A percentile compares a stretch with the other conserved stretches of the same genome.
phyloP scores from a whole-genome alignment of 1,140 invertebrate species.

The Limonius californicus region DNA sequence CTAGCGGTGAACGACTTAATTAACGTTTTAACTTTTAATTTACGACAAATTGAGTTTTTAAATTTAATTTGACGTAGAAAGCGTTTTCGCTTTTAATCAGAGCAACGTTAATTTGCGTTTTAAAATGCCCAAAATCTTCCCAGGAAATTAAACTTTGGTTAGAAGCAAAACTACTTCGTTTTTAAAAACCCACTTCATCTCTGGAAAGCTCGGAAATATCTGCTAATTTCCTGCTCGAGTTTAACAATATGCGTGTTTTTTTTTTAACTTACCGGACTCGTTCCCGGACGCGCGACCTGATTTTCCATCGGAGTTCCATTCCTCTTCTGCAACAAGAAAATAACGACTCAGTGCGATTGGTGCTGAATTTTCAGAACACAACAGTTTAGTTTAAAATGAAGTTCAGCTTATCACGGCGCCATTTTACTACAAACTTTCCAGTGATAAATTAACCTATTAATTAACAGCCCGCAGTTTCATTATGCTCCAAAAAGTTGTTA shows the following conservation, averaged over 20 bases:
- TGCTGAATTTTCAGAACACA: constrained; percentile 1
- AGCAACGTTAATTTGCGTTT: too few relatives aligned
- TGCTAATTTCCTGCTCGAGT: too few relatives aligned
- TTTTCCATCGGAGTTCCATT: constrained; percentile 50
- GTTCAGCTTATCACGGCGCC: background rate
- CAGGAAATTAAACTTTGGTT: too few relatives aligned
- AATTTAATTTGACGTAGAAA: too few relatives aligned
- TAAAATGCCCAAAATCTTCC: too few relatives aligned
- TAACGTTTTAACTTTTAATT: too few relatives aligned
- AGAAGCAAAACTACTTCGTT: too few relatives aligned
- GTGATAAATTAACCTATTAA: background rate
- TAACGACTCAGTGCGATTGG: background rate
- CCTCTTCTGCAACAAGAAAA: constrained; percentile 47
- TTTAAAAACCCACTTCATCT: too few relatives aligned
- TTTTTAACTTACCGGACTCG: constrained; percentile 45
- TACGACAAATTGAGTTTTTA: too few relatives aligned
- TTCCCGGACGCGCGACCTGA: constrained; percentile 43
- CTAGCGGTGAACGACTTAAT: too few relatives aligned
- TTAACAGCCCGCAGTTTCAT: background rate
- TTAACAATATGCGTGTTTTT: background rate
- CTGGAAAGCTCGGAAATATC: too few relatives aligned
- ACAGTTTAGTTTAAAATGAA: background rate
- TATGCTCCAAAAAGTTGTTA: background rate
- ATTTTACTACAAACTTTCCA: background rate
- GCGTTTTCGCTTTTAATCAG: too few relatives aligned